Evolutionary conservation across 2,113 vertebrate species (phyloP).

Genomic region (Apodemus speciosus): DNA sequence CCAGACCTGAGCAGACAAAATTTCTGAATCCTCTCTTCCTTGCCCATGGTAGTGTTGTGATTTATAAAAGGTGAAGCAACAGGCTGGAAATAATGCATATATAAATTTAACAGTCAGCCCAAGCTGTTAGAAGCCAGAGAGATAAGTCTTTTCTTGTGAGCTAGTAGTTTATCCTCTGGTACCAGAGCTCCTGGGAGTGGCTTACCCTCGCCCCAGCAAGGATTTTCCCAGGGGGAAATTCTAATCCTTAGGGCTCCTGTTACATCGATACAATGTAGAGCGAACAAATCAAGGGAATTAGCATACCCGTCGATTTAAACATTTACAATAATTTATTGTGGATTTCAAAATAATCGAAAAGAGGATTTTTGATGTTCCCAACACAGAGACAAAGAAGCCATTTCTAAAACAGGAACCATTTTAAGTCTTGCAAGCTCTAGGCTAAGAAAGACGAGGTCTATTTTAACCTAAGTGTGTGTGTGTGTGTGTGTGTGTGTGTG

Average conservation of each 20-base stretch:
- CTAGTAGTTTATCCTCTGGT: neutral
- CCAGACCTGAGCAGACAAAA: neutral
- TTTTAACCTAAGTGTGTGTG: neutral
- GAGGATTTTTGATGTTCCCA: neutral
- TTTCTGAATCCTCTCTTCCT: neutral
- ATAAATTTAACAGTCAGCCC: neutral
- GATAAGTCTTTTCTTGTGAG: neutral
- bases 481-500: too few species aligned
- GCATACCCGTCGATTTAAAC: neutral
- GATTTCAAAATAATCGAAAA: neutral
- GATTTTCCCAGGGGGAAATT: neutral
- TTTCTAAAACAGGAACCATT: slow-evolving; percentile 31
- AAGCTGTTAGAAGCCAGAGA: neutral
- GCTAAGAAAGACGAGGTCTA: neutral
- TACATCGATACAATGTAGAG: neutral
- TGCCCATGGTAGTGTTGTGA: neutral
- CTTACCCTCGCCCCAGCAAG: neutral
- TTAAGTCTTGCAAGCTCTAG: neutral
- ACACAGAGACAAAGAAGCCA: neutral
- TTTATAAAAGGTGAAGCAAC: neutral
- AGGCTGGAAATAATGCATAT: neutral
- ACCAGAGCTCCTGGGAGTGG: neutral
- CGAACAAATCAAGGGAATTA: neutral
- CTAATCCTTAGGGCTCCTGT: neutral
- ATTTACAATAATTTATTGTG: neutral